phyloP scores from a whole-genome alignment of 2,113 vertebrate genomes.

The Megaptera novaeangliae region DNA sequence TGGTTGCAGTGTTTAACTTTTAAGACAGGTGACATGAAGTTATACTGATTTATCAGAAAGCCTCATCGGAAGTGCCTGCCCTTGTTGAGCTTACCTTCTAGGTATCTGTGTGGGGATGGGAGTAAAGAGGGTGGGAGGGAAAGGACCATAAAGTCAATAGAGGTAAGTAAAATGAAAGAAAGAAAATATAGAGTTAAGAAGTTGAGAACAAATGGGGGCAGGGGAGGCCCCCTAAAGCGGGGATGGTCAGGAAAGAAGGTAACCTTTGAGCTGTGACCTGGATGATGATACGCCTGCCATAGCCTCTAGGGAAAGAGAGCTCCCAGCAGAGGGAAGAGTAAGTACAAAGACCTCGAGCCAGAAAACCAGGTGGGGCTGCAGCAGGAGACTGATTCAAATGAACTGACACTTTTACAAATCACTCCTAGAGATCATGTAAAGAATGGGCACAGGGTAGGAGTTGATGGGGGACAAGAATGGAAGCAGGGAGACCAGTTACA shows the following conservation, averaged over 20 bases:
- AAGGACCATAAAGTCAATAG: neutral
- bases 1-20: neutral
- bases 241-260: neutral
- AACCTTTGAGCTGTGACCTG: neutral
- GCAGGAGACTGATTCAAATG: neutral
- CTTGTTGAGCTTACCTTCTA: neutral
- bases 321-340: neutral
- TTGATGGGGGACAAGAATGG: neutral
- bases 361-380: neutral
- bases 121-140: neutral
- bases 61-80: neutral
- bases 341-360: neutral
- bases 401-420: neutral
- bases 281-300: neutral
- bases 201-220: neutral
- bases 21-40: neutral
- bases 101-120: rapidly evolving
- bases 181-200: neutral
- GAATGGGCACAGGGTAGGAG: neutral
- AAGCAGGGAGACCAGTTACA: neutral
- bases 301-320: neutral
- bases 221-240: no score
- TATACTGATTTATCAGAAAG: neutral
- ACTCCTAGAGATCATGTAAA: neutral
- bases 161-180: neutral